Base-by-base conservation (phyloP, 2,113 vertebrate genomes). In the Osmerus mordax region DNA sequence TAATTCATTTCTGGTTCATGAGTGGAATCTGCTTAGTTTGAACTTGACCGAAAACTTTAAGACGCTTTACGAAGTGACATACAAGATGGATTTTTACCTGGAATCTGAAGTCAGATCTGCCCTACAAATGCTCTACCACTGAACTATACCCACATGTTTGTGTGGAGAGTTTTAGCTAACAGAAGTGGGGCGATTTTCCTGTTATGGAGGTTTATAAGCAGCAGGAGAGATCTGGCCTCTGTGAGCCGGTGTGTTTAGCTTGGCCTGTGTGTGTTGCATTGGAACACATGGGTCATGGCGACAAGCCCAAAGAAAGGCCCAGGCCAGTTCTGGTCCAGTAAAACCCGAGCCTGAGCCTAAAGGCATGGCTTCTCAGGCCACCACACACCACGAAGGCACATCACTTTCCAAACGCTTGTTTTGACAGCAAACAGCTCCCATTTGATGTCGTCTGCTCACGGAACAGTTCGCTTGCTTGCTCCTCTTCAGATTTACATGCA, bases 391-490 rank as follows among this genome's bases (percentile, higher is more conserved):
- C 5, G 29, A 54, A 47, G 47, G 52, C 72, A 74, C 65, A 66
- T 73, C 54, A 67, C 6, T 58, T 70, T 62, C 78, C 63, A 70
- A 29, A 77, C 65, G 70, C 73, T 79, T 47, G 65, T 72, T 79
- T 74, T 79, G 68, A 78, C 76, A 25, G 64, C 61, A 67, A 67
- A 63, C 9, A 58, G 52, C 79, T 63, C 53, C 72, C 28, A 56
- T 58, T 74, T 72, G 67, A 83, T 71, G 74, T 11, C 41, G 41
- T 81, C 56, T 29, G 36, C 51, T 60, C 69, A 75, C 81, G 83
- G 85, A 81, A 79, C 59, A 77, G 65, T 75, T 78, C 69, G 77
- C 25, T 61, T 29, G 19, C 74, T 63, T 68, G 75, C 56, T 73
- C 21, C 67, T 51, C 11, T 58, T 47, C 41, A 47, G 41, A 5